These are phyloP conservation scores for Rhopalosiphum maidis DNA, from an alignment of 1,140 invertebrate species.

Conservation along the genomic window DNA sequence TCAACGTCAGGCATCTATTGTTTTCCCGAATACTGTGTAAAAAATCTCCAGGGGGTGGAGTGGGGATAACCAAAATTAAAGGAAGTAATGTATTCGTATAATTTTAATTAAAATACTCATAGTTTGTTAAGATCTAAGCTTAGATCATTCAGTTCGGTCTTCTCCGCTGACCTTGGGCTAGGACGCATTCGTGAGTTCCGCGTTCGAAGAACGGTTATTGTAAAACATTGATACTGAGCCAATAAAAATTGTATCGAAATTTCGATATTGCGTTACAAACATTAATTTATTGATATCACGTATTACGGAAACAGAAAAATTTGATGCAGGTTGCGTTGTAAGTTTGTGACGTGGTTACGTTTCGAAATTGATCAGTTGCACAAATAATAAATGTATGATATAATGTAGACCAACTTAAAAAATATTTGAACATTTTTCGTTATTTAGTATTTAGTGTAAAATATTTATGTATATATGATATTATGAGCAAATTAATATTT, in stretches of 20 bases:
- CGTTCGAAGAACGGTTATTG: background rate
- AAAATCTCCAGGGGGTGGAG: constrained; percentile 21
- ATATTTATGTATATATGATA: background rate
- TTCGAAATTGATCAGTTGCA: background rate
- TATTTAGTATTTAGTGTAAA: background rate
- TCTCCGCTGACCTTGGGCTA: background rate
- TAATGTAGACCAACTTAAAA: background rate
- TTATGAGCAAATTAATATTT: background rate
- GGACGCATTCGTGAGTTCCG: constrained; percentile 34
- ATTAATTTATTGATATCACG: background rate
- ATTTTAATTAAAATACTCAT: constrained; percentile 36
- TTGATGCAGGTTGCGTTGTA: background rate
- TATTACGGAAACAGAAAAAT: background rate
- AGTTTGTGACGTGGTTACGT: background rate
- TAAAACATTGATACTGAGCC: background rate
- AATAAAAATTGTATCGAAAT: constrained; percentile 37
- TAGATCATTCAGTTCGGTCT: background rate
- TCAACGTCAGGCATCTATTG: constrained; percentile 1
- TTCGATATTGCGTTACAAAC: background rate
- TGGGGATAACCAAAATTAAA: background rate
- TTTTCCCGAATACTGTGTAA: background rate
- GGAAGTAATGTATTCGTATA: constrained; percentile 15
- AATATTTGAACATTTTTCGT: background rate
- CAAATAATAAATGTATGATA: background rate
- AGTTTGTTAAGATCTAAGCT: background rate